Evolutionary conservation across 2,113 vertebrate species (phyloP).

Genomic region (Malurus alboscapulatus): DNA sequence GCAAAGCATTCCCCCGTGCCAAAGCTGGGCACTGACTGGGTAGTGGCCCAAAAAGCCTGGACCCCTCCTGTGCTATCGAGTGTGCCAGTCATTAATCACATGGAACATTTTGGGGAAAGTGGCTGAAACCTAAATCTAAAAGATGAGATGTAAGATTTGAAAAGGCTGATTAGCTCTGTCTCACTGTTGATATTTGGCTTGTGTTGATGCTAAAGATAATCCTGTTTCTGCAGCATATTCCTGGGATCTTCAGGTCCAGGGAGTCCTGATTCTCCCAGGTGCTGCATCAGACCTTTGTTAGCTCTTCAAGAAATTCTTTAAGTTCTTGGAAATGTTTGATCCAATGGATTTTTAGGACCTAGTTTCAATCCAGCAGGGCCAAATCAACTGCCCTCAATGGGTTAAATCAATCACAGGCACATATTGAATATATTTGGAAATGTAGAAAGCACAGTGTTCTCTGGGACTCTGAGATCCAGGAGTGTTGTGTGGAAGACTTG

Average conservation of each 20-base stretch:
- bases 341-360: neutral
- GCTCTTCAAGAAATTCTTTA: neutral
- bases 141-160: neutral
- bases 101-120: neutral
- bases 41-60: neutral
- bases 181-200: neutral
- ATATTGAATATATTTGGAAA: neutral
- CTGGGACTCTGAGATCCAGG: neutral
- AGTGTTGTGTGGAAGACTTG: neutral
- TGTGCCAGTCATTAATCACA: neutral
- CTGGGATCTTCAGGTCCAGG: neutral
- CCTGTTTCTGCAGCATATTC: neutral
- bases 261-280: neutral
- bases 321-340: neutral
- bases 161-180: neutral
- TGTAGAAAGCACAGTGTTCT: neutral
- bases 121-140: neutral
- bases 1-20: neutral
- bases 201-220: neutral
- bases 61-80: neutral
- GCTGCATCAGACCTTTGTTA: neutral
- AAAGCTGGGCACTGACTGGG: neutral
- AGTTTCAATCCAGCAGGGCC: neutral
- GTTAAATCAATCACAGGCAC: neutral
- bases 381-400: neutral